Evolutionary conservation across 2,888 invertebrate genomes (phyloP).

Genomic region (Pemphredon lugubris): DNA sequence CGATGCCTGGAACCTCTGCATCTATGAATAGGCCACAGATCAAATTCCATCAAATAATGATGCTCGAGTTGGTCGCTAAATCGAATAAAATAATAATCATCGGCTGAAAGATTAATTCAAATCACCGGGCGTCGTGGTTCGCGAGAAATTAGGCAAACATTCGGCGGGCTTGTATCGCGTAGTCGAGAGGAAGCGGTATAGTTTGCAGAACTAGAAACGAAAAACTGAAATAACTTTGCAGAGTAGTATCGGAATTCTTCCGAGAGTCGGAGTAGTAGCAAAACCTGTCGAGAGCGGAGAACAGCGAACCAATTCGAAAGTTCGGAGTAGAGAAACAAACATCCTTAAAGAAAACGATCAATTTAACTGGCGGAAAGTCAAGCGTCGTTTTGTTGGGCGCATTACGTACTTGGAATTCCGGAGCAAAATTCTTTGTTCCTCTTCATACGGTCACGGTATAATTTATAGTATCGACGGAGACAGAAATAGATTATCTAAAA

Average conservation of each 20-base stretch:
- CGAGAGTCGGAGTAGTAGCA: neutral
- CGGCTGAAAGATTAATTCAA: neutral
- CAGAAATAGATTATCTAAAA: too few species aligned
- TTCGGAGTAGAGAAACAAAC: neutral
- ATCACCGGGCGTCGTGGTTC: too few species aligned
- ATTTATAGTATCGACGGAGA: too few species aligned
- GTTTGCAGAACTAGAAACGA: too few species aligned
- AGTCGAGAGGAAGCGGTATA: too few species aligned
- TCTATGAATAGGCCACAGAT: neutral
- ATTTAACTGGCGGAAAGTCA: slow-evolving; percentile 2
- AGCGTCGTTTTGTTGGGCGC: neutral
- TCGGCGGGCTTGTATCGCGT: too few species aligned
- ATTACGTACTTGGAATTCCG: neutral
- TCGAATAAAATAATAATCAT: neutral
- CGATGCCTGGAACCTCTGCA: slow-evolving; percentile 1
- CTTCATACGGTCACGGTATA: too few species aligned
- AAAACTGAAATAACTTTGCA: neutral
- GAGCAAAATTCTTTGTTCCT: too few species aligned
- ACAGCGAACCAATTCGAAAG: neutral
- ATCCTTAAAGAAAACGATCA: slow-evolving; percentile 2
- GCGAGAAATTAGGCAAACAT: too few species aligned
- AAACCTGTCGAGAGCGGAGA: neutral
- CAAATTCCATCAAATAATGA: neutral
- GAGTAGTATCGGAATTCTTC: neutral
- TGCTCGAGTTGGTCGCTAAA: neutral